Evolutionary conservation across 2,888 invertebrate species (phyloP).

Genomic region (Deladenus siricidicola): DNA sequence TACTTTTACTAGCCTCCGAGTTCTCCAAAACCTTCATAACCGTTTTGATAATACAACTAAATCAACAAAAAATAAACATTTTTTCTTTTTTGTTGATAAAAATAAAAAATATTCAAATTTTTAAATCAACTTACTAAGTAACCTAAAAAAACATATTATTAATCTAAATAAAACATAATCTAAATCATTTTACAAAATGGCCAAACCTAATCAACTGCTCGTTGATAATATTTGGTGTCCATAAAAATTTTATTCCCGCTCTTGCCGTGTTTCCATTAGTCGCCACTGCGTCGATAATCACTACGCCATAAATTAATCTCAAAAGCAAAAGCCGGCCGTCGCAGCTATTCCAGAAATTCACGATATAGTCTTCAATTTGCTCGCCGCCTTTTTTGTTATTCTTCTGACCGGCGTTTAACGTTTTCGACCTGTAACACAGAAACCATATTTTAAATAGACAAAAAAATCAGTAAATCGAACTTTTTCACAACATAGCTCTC

Average conservation of each 20-base stretch:
- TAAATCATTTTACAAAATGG: not conserved
- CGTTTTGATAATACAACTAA: not conserved
- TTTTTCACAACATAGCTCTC: conserved; percentile 12
- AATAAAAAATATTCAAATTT: no score
- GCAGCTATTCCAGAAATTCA: not conserved
- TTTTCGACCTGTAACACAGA: no score
- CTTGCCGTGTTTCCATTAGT: not conserved
- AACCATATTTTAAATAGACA: no score
- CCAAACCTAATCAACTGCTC: conserved; percentile 1
- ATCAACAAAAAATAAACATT: not conserved
- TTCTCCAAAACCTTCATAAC: conserved; percentile 12
- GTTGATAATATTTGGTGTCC: conserved; percentile 2
- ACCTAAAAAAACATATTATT: not conserved
- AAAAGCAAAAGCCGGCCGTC: not conserved
- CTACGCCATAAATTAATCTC: not conserved
- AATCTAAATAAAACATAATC: not conserved
- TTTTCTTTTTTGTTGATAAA: no score
- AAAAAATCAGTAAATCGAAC: conserved; percentile 13
- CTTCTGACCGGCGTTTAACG: no score
- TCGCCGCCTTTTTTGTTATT: no score
- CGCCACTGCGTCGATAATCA: not conserved
- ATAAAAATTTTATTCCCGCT: conserved; percentile 9
- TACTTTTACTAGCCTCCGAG: conserved; percentile 14
- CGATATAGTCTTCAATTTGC: not conserved
- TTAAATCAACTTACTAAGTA: no score